Evolutionary conservation across 2,888 invertebrate species (phyloP).

Genomic region (Coleophora deauratella): DNA sequence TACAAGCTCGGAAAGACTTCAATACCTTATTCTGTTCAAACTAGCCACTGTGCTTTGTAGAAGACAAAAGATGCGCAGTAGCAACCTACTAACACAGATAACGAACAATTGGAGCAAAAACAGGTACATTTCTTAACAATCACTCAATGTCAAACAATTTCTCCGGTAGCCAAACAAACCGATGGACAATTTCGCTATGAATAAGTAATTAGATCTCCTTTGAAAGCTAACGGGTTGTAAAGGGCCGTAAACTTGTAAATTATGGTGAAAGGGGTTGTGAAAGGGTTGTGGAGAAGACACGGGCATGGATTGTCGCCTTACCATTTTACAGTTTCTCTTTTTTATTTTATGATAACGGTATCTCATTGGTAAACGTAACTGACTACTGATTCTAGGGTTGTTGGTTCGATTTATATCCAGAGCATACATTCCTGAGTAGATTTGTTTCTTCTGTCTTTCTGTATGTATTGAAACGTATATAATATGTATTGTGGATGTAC

Average conservation of each 20-base stretch:
- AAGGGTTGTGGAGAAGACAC: not conserved
- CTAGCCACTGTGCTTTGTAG: not conserved
- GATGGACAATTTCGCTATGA: constrained; percentile 1
- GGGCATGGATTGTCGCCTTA: no score
- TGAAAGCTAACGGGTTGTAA: not conserved
- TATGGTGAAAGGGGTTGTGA: not conserved
- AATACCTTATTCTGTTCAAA: no score
- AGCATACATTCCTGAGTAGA: no score
- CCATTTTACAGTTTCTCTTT: no score
- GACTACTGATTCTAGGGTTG: no score
- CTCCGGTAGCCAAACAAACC: constrained; percentile 9
- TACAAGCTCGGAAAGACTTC: no score
- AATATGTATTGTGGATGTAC: no score
- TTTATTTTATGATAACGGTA: no score
- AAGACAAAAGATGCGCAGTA: not conserved
- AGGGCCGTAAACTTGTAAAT: not conserved
- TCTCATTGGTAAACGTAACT: no score
- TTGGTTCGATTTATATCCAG: no score
- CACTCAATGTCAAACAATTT: constrained; percentile 5
- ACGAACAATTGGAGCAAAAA: constrained; percentile 6
- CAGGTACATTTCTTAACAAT: not conserved
- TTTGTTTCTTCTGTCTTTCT: no score
- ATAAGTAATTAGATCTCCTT: constrained; percentile 3
- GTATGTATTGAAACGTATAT: no score
- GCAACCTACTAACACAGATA: not conserved